These are phyloP conservation scores for Chesias legatella DNA, from an alignment of 2,888 invertebrate genomes.

Conservation along the genomic window DNA sequence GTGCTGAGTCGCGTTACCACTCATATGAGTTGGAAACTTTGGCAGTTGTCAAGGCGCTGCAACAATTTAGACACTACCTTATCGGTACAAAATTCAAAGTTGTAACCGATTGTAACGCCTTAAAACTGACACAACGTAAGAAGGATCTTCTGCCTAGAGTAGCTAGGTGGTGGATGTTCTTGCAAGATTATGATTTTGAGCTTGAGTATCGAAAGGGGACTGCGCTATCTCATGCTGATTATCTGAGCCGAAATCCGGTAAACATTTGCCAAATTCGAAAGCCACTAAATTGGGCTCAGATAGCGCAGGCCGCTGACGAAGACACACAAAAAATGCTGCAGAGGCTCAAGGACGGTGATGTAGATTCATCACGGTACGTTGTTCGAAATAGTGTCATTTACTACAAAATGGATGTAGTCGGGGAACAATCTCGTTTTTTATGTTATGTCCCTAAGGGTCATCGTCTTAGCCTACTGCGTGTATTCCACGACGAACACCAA, in stretches of 20 bases:
- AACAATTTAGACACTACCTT: constrained; percentile 31
- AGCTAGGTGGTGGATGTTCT: constrained; percentile 32
- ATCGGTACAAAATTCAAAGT: constrained; percentile 26
- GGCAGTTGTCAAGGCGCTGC: constrained; percentile 27
- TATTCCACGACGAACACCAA: constrained; percentile 32
- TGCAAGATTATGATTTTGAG: constrained; percentile 30
- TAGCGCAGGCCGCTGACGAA: constrained; percentile 27
- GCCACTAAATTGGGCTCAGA: constrained; percentile 25
- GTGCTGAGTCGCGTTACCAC: constrained; percentile 28
- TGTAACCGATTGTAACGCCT: constrained; percentile 33
- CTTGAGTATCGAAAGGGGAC: constrained; percentile 28
- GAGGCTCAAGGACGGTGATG: constrained; percentile 20
- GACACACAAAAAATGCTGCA: constrained; percentile 27
- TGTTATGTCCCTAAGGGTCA: constrained; percentile 34
- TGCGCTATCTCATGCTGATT: not conserved
- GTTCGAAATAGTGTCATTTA: constrained; percentile 23
- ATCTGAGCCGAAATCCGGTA: too few relatives aligned
- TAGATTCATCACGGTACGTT: constrained; percentile 24
- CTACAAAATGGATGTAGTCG: constrained; percentile 14
- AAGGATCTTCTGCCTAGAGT: constrained; percentile 30
- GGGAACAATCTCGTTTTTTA: constrained; percentile 21
- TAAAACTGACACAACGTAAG: constrained; percentile 28
- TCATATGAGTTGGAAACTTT: constrained; percentile 27
- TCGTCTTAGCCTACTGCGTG: constrained; percentile 28
- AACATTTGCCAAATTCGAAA: too few relatives aligned